Evolutionary conservation across 2,113 vertebrate genomes (phyloP), one percentile per base, ranked within the genome.

Genomic region (Progne subis): DNA sequence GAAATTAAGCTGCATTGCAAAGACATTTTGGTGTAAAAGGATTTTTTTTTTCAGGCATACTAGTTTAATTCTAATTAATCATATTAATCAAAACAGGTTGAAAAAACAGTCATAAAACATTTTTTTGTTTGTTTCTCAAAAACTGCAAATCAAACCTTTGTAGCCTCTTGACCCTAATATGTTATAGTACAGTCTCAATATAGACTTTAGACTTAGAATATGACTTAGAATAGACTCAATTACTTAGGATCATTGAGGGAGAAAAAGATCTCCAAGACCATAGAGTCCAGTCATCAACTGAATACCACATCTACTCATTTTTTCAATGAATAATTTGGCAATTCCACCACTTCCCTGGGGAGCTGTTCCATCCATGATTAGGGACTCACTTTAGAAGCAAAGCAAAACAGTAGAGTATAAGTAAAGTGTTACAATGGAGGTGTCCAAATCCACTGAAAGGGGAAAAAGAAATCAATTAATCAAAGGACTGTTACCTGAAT

Each of bases 51-150:
- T 52, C 37, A 88, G 61, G 37, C 23, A 76, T 90, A 31, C 79
- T 61, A 80, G 94, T 85, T 85, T 95, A 67, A 81, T 95, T 94
- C 76, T 83, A 90, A 94, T 96, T 96, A 93, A 81, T 37, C 23
- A 20, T 75, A 97, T 77, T 90, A 91, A 95, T 91, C 84, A 69
- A 95, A 92, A 71, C 29, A 57, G 17, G 8, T 52, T n/a, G 55
- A 81, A 57, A 92, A 94, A 92, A 86, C 47, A 92, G 52, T 46
- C 8, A 83, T 6, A 26, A 65, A 61, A 37, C 1, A 1, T 12
- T 47, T 69, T 68, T 41, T 86, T 47, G 37, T 92, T 68, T 88
- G 61, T 94, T 71, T 77, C 71, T 82, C 57, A 89, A 92, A 92
- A 92, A 75, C 37, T 37, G 11, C 39, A 88, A 79, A 71, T 46